These are phyloP conservation scores for Drosophila ohnishii DNA, from an alignment of 1,140 invertebrate genomes.

Conservation along the genomic window DNA sequence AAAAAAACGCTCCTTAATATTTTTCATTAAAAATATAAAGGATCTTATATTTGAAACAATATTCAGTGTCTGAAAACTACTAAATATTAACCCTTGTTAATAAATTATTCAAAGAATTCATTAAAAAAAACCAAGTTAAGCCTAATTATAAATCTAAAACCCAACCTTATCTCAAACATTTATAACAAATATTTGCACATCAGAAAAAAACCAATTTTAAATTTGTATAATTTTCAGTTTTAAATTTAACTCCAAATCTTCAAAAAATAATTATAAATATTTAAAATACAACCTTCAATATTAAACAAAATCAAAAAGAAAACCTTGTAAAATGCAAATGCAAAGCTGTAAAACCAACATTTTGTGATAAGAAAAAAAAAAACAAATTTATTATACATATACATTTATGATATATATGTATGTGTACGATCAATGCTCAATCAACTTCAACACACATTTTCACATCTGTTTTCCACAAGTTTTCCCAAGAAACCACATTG, in stretches of 20 bases:
- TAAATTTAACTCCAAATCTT: not conserved
- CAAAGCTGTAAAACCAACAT: constrained; percentile 1
- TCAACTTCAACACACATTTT: constrained; percentile 19
- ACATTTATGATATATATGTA: not conserved
- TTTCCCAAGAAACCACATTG: constrained; percentile 24
- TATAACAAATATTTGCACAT: not conserved
- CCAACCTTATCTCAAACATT: not conserved
- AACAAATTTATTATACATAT: constrained; percentile 14
- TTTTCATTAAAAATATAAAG: too few relatives aligned
- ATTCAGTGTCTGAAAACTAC: too few relatives aligned
- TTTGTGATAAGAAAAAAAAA: not conserved
- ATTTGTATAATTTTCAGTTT: not conserved
- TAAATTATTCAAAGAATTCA: not conserved
- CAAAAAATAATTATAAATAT: not conserved
- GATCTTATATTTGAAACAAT: too few relatives aligned
- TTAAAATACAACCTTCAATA: not conserved
- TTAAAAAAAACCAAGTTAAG: too few relatives aligned
- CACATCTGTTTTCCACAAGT: constrained; percentile 31
- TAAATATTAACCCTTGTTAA: not conserved
- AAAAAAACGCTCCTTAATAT: too few relatives aligned
- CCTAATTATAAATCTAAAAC: not conserved
- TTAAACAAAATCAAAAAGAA: too few relatives aligned
- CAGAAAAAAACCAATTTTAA: not conserved
- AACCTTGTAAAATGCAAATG: constrained; percentile 18
- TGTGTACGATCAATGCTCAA: constrained; percentile 12